Base-by-base conservation (phyloP, 1,140 invertebrate genomes). In the Pogonus chalceus region DNA sequence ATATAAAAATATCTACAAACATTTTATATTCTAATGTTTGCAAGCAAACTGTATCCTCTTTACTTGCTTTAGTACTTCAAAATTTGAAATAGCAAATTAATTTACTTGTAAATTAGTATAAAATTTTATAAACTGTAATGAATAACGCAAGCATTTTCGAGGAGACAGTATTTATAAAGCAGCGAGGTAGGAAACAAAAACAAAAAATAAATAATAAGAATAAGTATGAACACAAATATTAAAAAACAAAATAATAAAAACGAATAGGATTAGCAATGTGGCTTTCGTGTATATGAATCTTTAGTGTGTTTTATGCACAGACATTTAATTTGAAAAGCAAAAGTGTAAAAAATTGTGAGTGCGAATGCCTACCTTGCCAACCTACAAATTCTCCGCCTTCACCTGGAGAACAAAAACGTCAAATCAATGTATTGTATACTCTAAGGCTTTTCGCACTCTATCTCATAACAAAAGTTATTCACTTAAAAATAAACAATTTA, bases 301-400 rank as follows among this genome's bases (percentile, higher is more conserved):
- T 23, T 10, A 49, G n/a, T 20, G 31, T 51, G 23, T 7, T 31
- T 4, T 4, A 31, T 4, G 26, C 26, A 31, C 26, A 31, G 14
- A 14, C 14, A 31, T 14, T 7, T 31, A 62, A 65, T 61, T 60
- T 31, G n/a, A 55, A 50, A 18, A 46, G 26, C 57, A 62, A 54
- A 52, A 54, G 61, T 65, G 64, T 64, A 62, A 61, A 59, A 58
- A 69, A 69, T n/a, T n/a, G n/a, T 66, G 66, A 66, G 68, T 66
- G 65, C 68, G 67, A 59, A 73, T 78, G 76, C 79, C 79, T 83
- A 85, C 84, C 83, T 85, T 85, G 83, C 84, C 84, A 86, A 77
- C 83, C 82, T 78, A 87, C 83, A 83, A 85, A 87, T 69, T 87
- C 84, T 76, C 82, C 83, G 75, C 81, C 83, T 79, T 85, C 83